A percentile compares a stretch with the other conserved stretches of the same genome.
These are phyloP conservation scores for Orchesella cincta DNA, from an alignment of 1,140 invertebrate species.

Conservation along the genomic window DNA sequence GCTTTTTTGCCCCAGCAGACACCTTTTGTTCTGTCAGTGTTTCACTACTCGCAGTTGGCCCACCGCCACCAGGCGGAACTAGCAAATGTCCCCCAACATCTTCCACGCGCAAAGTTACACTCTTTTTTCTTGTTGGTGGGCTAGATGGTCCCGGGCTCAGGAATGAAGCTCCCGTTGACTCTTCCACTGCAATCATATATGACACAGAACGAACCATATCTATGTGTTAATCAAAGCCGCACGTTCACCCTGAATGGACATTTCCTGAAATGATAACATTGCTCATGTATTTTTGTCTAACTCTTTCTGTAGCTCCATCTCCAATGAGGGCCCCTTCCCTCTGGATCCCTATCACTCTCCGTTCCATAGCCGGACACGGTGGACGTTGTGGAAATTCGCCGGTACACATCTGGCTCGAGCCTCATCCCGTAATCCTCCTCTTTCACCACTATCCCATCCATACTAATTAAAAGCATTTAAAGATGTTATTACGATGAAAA, in stretches of 20 bases:
- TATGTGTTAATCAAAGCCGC: constrained; percentile 12
- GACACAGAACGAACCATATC: constrained; percentile 22
- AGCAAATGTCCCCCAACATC: constrained; percentile 49
- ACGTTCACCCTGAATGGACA: background rate
- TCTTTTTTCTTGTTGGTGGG: constrained; percentile 48
- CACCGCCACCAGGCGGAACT: constrained; percentile 47
- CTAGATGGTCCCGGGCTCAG: constrained; percentile 43
- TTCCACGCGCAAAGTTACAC: constrained; percentile 49
- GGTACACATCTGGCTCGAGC: constrained; percentile 45
- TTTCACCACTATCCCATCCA: constrained; percentile 50
- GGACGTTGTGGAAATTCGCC: constrained; percentile 48
- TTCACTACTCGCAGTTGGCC: constrained; percentile 45
- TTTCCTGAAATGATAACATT: background rate
- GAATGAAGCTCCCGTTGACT: constrained; percentile 32
- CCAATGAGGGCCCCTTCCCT: constrained; percentile 61
- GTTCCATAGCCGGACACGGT: constrained; percentile 68
- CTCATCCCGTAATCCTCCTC: constrained; percentile 43
- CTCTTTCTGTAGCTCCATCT: constrained; percentile 64
- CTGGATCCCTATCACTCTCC: constrained; percentile 69
- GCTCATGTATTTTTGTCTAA: constrained; percentile 53
- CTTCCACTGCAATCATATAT: constrained; percentile 43
- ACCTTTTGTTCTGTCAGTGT: constrained; percentile 49
- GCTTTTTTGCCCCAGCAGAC: constrained; percentile 26
- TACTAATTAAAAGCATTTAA: constrained; percentile 35
- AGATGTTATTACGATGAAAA: background rate